A percentile compares a stretch with the other conserved stretches of the same genome.
phyloP scores from a whole-genome alignment of 2,888 invertebrate species.

The Phania funesta region DNA sequence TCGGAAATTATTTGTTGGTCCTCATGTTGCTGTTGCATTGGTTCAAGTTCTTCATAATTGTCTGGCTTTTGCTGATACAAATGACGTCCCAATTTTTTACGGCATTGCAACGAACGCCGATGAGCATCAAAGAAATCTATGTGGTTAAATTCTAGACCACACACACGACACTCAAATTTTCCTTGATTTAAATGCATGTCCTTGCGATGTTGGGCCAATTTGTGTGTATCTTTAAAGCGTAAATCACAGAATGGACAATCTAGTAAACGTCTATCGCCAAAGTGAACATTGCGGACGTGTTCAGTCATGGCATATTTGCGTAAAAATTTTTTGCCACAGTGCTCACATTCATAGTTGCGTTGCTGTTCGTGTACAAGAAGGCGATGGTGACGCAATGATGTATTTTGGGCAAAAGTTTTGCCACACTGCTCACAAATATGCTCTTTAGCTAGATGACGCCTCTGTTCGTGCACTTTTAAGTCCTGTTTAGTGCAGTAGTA shows the following conservation, averaged over 20 bases:
- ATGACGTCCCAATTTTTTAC: slow-evolving; percentile 59
- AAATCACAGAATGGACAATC: slow-evolving; percentile 65
- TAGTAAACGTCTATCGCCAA: slow-evolving; percentile 54
- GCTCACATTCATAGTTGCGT: slow-evolving; percentile 59
- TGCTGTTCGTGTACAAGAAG: slow-evolving; percentile 60
- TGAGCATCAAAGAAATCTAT: slow-evolving; percentile 67
- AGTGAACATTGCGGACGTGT: slow-evolving; percentile 64
- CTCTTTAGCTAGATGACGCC: slow-evolving; percentile 62
- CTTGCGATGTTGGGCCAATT: slow-evolving; percentile 63
- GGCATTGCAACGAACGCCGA: slow-evolving; percentile 62
- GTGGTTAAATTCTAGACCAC: slow-evolving; percentile 64
- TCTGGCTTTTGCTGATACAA: slow-evolving; percentile 57
- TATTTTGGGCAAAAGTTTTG: slow-evolving; percentile 65
- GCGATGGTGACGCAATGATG: slow-evolving; percentile 56
- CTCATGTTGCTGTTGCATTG: slow-evolving; percentile 1
- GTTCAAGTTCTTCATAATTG: slow-evolving; percentile 37
- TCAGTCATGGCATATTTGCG: slow-evolving; percentile 64
- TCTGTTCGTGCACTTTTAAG: slow-evolving; percentile 59
- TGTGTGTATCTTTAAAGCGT: slow-evolving; percentile 64
- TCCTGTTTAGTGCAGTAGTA: slow-evolving; percentile 66
- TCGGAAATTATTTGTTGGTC: slow-evolving; percentile 20
- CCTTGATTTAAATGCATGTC: slow-evolving; percentile 63
- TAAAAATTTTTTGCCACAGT: slow-evolving; percentile 60
- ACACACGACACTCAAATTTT: slow-evolving; percentile 61
- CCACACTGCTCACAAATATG: slow-evolving; percentile 65